phyloP scores from a whole-genome alignment of 1,140 invertebrate genomes.

The Teleogryllus occipitalis region DNA sequence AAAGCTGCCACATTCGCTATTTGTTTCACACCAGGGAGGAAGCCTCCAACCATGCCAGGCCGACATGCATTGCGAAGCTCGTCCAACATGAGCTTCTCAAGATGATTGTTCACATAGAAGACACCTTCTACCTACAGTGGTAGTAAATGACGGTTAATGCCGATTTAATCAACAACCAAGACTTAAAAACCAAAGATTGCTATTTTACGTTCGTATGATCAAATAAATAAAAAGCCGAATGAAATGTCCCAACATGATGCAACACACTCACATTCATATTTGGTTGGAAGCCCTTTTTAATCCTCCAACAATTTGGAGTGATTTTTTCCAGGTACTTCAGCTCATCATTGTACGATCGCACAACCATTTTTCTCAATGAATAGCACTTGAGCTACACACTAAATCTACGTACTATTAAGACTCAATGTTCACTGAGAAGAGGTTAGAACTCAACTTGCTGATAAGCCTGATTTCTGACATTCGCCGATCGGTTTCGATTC shows the following conservation, averaged over 20 bases:
- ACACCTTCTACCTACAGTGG: slow-evolving; percentile 82
- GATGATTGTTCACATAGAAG: slow-evolving; percentile 90
- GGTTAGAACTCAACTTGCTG: no score
- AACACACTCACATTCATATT: slow-evolving; percentile 85
- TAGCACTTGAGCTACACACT: no score
- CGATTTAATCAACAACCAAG: no score
- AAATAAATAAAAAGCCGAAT: neutral
- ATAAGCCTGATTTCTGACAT: no score
- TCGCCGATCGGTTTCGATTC: no score
- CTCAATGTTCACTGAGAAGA: no score
- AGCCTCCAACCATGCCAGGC: slow-evolving; percentile 85
- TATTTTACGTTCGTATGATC: neutral
- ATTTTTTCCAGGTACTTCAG: slow-evolving; percentile 88
- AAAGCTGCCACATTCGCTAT: slow-evolving; percentile 98
- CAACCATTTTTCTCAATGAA: slow-evolving; percentile 52
- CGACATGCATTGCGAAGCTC: slow-evolving; percentile 86
- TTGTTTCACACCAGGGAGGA: slow-evolving; percentile 97
- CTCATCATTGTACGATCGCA: slow-evolving; percentile 90
- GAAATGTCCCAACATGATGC: neutral
- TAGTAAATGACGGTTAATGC: neutral
- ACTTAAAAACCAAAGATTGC: no score
- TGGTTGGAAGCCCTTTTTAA: slow-evolving; percentile 98
- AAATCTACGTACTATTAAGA: no score
- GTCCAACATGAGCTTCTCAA: slow-evolving; percentile 97
- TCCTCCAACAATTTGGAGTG: slow-evolving; percentile 76